These are phyloP conservation scores for Balearica regulorum DNA, from an alignment of 2,797 vertebrate species.

Conservation along the genomic window DNA sequence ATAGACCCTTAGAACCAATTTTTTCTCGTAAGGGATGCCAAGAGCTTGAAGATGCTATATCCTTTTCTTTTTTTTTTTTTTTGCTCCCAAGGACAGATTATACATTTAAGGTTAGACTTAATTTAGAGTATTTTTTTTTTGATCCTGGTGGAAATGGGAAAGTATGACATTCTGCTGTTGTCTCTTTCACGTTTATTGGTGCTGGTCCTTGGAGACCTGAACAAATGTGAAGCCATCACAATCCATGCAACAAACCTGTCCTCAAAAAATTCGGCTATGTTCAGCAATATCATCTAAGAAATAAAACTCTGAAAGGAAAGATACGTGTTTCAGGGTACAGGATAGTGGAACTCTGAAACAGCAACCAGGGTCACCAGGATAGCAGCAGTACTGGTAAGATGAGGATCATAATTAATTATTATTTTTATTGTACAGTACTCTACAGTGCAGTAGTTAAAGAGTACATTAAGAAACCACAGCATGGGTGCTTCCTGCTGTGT, in stretches of 20 bases:
- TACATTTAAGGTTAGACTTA: constrained; percentile 83
- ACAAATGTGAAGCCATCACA: constrained; percentile 62
- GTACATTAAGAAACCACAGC: constrained; percentile 45
- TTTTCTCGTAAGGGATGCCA: constrained; percentile 83
- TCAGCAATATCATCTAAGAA: constrained; percentile 56
- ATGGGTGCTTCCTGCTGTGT: constrained; percentile 54
- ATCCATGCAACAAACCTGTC: constrained; percentile 48
- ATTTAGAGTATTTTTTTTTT: constrained; percentile 71
- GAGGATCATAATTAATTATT: constrained; percentile 41
- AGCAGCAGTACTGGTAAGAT: not conserved
- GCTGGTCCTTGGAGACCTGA: constrained; percentile 68
- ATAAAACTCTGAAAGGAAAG: constrained; percentile 51
- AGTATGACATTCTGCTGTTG: constrained; percentile 65
- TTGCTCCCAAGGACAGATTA: constrained; percentile 79
- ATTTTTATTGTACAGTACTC: constrained; percentile 30
- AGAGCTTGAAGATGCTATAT: constrained; percentile 80
- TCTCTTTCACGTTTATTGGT: constrained; percentile 73
- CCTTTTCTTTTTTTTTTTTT: not conserved
- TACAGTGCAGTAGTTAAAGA: constrained; percentile 33
- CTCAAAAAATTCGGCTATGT: constrained; percentile 64
- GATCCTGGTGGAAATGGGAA: constrained; percentile 72
- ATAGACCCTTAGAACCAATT: constrained; percentile 87
- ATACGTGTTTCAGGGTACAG: constrained; percentile 4
- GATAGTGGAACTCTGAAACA: constrained; percentile 12
- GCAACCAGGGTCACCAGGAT: not conserved